A percentile compares a stretch with the other conserved stretches of the same genome.
These are phyloP conservation scores for Paracyprichromis sp. DNA, from an alignment of 2,113 vertebrate genomes.

Conservation along the genomic window DNA sequence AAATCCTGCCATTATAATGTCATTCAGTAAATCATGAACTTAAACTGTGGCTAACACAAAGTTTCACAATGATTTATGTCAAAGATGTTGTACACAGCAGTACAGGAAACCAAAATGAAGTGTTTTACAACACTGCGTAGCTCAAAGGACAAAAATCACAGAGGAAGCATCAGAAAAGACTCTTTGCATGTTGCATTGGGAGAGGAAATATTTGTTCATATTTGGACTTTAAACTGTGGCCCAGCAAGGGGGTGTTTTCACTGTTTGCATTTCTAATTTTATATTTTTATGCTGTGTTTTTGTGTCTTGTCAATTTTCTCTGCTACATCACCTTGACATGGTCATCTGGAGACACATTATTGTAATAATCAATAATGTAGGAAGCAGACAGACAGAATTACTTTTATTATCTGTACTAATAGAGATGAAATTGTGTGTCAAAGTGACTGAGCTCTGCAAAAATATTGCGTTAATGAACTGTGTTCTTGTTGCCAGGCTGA, in stretches of 20 bases:
- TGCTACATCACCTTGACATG: not conserved
- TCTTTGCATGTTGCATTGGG: not conserved
- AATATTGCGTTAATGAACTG: not conserved
- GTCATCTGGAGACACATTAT: not conserved
- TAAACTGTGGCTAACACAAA: not conserved
- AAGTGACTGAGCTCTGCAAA: not conserved
- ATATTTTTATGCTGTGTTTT: not conserved
- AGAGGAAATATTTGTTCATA: not conserved
- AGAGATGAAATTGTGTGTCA: not conserved
- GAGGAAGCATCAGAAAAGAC: not conserved
- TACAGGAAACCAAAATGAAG: not conserved
- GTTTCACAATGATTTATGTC: not conserved
- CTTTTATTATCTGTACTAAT: not conserved
- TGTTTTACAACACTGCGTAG: not conserved
- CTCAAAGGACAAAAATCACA: not conserved
- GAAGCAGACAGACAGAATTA: not conserved
- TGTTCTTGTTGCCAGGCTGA: conserved; percentile 66
- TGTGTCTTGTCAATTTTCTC: not conserved
- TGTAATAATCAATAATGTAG: not conserved
- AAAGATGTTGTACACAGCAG: not conserved
- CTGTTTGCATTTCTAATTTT: not conserved
- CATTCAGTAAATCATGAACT: not conserved
- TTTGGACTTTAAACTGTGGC: not conserved
- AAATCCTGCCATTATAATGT: not conserved
- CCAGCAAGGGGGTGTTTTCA: not conserved